phyloP scores from a whole-genome alignment of 2,888 invertebrate species.

The Plemyria rubiginata region DNA sequence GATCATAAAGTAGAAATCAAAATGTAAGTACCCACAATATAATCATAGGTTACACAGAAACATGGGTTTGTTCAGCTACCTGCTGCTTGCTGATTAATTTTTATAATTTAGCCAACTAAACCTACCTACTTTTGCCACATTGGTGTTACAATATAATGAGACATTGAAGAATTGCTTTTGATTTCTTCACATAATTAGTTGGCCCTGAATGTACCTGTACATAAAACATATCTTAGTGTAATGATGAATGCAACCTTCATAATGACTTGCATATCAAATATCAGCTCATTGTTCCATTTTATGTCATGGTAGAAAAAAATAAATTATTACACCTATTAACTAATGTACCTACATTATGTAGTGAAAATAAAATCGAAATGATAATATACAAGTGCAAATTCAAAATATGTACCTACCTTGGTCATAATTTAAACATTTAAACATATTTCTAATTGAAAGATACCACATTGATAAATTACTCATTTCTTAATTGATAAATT shows the following conservation, averaged over 20 bases:
- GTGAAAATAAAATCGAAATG: too few species aligned
- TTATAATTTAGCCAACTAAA: not conserved
- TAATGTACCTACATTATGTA: too few species aligned
- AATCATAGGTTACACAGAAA: not conserved
- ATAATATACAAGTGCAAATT: too few species aligned
- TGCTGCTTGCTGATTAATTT: not conserved
- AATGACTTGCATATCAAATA: not conserved
- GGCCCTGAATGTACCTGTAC: not conserved
- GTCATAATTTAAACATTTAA: too few species aligned
- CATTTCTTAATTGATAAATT: too few species aligned
- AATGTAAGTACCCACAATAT: constrained; percentile 87
- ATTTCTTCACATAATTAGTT: not conserved
- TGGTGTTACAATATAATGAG: too few species aligned
- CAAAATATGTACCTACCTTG: too few species aligned
- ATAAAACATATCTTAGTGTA: not conserved
- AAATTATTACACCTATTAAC: too few species aligned
- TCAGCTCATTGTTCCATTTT: not conserved
- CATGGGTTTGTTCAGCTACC: not conserved
- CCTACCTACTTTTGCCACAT: too few species aligned
- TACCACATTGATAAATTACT: too few species aligned
- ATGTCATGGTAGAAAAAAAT: too few species aligned
- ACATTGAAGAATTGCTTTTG: not conserved
- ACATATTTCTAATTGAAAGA: too few species aligned
- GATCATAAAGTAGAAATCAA: constrained; percentile 95
- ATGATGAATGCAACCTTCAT: not conserved